Evolutionary conservation across 2,797 vertebrate species (phyloP), one percentile per base, ranked within the genome.

Genomic region (Scleropages formosus): DNA sequence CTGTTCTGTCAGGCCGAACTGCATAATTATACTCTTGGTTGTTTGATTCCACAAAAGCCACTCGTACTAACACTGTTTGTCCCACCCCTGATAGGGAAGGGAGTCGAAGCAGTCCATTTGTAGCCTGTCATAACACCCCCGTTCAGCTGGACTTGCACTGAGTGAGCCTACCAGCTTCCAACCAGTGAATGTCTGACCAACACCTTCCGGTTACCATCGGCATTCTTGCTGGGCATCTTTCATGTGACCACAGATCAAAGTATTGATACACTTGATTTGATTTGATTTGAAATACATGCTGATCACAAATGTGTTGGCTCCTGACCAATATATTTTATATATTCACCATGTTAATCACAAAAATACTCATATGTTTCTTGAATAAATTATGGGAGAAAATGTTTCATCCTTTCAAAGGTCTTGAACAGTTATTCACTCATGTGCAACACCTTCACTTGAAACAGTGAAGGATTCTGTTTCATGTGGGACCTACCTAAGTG

Each of bases 321-420:
- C 26, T 31, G 51, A 64, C 20, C 20, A 16, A 64, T 87, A 92
- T 92, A 91, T 91, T 92, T 93, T 92, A 87, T 92, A 93, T 86
- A 86, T 82, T 77, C 63, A 86, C 87, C 79, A 87, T 84, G 70
- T 82, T 85, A 78, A 80, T 80, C 79, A 84, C 85, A 81, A 86
- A 83, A 86, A 82, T 81, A 58, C 85, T 82, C 82, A 82, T 85
- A 87, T 88, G 78, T 86, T 85, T 89, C 84, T 83, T 83, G 76
- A 92, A 92, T 93, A 92, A 93, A 93, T 92, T 89, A 91, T 92
- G 90, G 89, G 85, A 89, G 56, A 59, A 51, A 75, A 18, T 49
- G 22, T 27, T 70, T 63, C 47, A 49, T 59, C 63, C 53, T 65
- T 77, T 26, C 31, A 24, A 56, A 53, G 4, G 18, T 66, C 78